These are phyloP conservation scores for Acipenser transmontanus DNA, from an alignment of 2,797 vertebrate genomes.

Conservation along the genomic window DNA sequence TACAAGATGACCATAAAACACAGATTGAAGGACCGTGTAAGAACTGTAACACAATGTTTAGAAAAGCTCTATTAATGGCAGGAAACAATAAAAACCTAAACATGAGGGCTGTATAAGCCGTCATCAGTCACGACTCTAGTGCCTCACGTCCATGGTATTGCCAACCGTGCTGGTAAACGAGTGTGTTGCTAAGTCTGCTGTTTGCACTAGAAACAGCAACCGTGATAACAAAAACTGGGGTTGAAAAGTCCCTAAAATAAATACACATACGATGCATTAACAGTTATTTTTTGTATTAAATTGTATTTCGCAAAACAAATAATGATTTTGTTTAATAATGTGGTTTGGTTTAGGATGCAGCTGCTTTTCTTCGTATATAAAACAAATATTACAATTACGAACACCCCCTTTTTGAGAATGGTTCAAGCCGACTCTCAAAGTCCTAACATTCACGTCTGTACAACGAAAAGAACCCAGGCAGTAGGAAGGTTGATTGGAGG, in stretches of 20 bases:
- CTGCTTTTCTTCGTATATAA: background rate
- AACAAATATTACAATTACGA: background rate
- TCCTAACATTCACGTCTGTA: slow-evolving; percentile 23
- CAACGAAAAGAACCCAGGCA: slow-evolving; percentile 20
- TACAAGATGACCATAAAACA: no score
- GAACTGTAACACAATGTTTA: no score
- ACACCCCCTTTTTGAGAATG: slow-evolving; percentile 23
- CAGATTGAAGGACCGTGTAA: no score
- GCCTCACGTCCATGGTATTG: no score
- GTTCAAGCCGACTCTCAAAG: slow-evolving; percentile 27
- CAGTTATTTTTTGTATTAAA: background rate
- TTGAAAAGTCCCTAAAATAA: background rate
- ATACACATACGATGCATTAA: slow-evolving; percentile 4
- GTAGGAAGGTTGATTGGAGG: slow-evolving; percentile 19
- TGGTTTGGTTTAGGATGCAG: background rate
- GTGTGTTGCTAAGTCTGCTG: slow-evolving; percentile 19
- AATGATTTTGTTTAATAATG: no score
- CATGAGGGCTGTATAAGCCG: background rate
- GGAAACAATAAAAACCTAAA: no score
- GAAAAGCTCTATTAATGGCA: no score
- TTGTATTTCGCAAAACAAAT: background rate
- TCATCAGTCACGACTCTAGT: background rate
- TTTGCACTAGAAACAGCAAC: slow-evolving; percentile 22
- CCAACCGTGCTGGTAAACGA: background rate
- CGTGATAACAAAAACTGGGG: slow-evolving; percentile 11